A percentile compares a stretch with the other conserved stretches of the same genome.
phyloP scores from a whole-genome alignment of 2,888 invertebrate genomes.

The Tachina grossa region DNA sequence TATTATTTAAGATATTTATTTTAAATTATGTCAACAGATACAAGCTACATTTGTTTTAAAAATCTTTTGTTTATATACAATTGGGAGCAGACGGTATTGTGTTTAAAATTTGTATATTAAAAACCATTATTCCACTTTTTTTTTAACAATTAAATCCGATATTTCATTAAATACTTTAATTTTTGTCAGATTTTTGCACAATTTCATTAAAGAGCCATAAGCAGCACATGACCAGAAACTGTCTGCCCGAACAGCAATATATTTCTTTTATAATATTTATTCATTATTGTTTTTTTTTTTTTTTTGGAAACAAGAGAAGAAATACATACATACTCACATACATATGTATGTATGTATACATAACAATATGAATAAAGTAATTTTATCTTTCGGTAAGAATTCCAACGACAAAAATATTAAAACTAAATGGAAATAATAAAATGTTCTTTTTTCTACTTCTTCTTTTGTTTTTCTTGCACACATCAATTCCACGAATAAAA shows the following conservation, averaged over 20 bases:
- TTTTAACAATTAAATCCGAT: constrained; percentile 36
- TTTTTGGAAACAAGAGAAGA: not conserved
- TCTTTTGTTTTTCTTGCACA: constrained; percentile 2
- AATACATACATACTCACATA: not conserved
- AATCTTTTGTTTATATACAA: constrained; percentile 34
- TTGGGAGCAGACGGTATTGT: constrained; percentile 40
- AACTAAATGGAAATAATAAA: constrained; percentile 62
- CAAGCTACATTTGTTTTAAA: constrained; percentile 5
- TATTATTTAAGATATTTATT: too few species aligned
- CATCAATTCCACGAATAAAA: constrained; percentile 11
- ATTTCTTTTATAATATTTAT: not conserved
- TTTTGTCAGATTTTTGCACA: constrained; percentile 36
- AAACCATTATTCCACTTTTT: constrained; percentile 42
- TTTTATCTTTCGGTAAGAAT: constrained; percentile 47
- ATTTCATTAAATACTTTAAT: constrained; percentile 33
- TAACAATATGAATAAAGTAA: constrained; percentile 51
- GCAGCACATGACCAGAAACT: constrained; percentile 39
- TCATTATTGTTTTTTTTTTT: not conserved
- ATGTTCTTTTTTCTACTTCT: not conserved
- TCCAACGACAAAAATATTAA: constrained; percentile 43
- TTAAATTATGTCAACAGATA: constrained; percentile 14
- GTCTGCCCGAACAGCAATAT: constrained; percentile 14
- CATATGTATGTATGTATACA: not conserved
- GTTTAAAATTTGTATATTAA: constrained; percentile 15
- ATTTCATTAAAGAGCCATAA: constrained; percentile 46